These are phyloP conservation scores for Lamproptera curius DNA, from an alignment of 2,888 invertebrate genomes.

Conservation along the genomic window DNA sequence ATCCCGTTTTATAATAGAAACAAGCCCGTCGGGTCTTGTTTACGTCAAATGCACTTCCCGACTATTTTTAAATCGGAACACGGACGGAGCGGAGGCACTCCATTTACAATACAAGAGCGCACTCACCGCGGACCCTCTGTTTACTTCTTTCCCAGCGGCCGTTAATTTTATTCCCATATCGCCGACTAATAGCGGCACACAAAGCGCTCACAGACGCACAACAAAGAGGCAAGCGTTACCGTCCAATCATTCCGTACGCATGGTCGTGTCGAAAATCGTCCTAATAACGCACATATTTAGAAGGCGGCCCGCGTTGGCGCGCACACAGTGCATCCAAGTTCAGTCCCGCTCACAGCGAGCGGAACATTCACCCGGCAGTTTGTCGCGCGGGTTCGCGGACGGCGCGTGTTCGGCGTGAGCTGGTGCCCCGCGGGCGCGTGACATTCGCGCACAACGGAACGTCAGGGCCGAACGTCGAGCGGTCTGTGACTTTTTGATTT, in stretches of 20 bases:
- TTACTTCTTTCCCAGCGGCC: slow-evolving; percentile 23
- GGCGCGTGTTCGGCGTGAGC: slow-evolving; percentile 49
- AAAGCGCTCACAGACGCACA: slow-evolving; percentile 49
- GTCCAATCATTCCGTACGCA: slow-evolving; percentile 57
- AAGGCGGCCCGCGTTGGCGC: slow-evolving; percentile 34
- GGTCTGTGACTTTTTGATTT: slow-evolving; percentile 14
- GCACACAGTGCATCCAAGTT: slow-evolving; percentile 49
- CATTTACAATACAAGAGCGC: slow-evolving; percentile 18
- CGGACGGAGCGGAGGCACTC: slow-evolving; percentile 7
- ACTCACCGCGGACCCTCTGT: slow-evolving; percentile 21
- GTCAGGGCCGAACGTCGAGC: slow-evolving; percentile 44
- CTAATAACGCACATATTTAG: slow-evolving; percentile 48
- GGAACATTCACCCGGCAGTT: slow-evolving; percentile 48
- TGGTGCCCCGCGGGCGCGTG: slow-evolving; percentile 50
- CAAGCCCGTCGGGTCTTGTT: slow-evolving; percentile 25
- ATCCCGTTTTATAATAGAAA: slow-evolving; percentile 31
- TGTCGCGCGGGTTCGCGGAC: slow-evolving; percentile 63
- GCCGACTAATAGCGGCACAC: slow-evolving; percentile 54
- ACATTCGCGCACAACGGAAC: slow-evolving; percentile 58
- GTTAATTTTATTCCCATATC: slow-evolving; percentile 35
- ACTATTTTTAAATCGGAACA: slow-evolving; percentile 17
- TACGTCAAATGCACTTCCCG: slow-evolving; percentile 17
- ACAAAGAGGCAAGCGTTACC: slow-evolving; percentile 54
- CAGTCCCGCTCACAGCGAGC: slow-evolving; percentile 38
- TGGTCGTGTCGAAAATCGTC: slow-evolving; percentile 59